Conservation (phyloP, 2,113 vertebrate genomes). For the Megalops atlanticus region DNA sequence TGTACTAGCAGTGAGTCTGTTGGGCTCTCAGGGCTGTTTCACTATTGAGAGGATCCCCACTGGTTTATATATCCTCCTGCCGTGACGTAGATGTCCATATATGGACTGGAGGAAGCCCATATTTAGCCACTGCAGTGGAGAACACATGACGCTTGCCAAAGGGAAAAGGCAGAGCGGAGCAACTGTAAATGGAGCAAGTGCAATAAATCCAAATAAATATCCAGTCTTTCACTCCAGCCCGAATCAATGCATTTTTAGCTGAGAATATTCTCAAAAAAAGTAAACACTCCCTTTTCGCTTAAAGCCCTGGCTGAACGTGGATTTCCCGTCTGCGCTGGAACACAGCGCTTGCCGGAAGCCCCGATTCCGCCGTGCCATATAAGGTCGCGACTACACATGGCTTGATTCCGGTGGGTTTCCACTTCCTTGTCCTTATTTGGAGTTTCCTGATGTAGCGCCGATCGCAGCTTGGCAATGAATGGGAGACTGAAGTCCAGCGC, state of each 20-base stretch:
- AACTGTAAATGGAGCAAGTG: constrained; percentile 63
- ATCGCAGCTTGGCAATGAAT: constrained; percentile 68
- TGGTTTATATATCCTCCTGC: constrained; percentile 70
- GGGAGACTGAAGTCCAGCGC: constrained; percentile 69
- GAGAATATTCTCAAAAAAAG: constrained; percentile 46
- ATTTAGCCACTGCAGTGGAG: constrained; percentile 89
- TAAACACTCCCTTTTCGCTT: constrained; percentile 41
- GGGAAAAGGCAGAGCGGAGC: constrained; percentile 58
- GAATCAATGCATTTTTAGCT: constrained; percentile 61
- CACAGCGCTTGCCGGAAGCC: constrained; percentile 76
- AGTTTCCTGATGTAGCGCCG: constrained; percentile 80
- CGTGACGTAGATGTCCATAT: constrained; percentile 99
- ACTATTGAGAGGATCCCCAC: constrained; percentile 75
- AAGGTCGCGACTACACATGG: constrained; percentile 91
- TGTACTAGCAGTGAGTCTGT: constrained; percentile 67
- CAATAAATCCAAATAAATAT: constrained; percentile 59
- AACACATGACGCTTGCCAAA: constrained; percentile 82
- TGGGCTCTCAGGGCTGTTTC: constrained; percentile 73
- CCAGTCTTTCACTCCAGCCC: constrained; percentile 44
- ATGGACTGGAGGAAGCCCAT: constrained; percentile 94
- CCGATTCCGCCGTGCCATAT: constrained; percentile 81
- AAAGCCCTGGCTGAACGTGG: constrained; percentile 39
- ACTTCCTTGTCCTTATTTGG: constrained; percentile 94
- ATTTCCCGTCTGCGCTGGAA: constrained; percentile 66
- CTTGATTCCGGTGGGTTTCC: constrained; percentile 89